A percentile compares a stretch with the other conserved stretches of the same genome.
Evolutionary conservation across 2,888 invertebrate genomes (phyloP).

Genomic region (Zhuqinia jingwanae): DNA sequence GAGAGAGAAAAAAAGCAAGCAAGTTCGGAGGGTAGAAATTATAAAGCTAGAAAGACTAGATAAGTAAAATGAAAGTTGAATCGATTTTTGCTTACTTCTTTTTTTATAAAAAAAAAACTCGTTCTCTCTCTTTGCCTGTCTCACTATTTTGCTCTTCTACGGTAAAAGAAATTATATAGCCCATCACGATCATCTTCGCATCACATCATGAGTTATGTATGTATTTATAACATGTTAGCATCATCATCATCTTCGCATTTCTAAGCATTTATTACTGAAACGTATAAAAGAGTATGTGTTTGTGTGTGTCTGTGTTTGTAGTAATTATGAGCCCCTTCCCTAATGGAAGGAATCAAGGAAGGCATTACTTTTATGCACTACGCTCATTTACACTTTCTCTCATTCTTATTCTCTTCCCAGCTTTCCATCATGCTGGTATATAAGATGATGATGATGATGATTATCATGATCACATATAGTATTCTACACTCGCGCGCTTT

Average conservation of each 20-base stretch:
- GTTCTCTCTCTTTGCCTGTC: neutral
- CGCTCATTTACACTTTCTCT: constrained; percentile 33
- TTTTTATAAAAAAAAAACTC: constrained; percentile 1
- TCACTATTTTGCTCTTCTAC: neutral
- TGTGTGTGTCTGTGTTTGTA: neutral
- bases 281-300: neutral
- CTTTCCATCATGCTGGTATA: constrained; percentile 1
- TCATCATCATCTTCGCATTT: neutral
- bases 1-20: no score
- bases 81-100: constrained; percentile 58
- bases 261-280: neutral
- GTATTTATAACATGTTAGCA: neutral
- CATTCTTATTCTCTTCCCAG: neutral
- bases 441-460: constrained; percentile 2
- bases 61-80: constrained; percentile 36
- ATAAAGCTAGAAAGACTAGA: neutral
- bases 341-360: constrained; percentile 28
- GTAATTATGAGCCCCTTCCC: constrained; percentile 11
- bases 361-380: neutral
- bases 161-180: constrained; percentile 7
- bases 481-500: neutral
- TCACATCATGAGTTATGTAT: neutral
- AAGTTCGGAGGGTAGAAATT: neutral
- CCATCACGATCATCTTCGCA: constrained; percentile 21
- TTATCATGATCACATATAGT: neutral